These are phyloP conservation scores for Lamprologus lemairii DNA, from an alignment of 2,113 vertebrate genomes.

Conservation along the genomic window DNA sequence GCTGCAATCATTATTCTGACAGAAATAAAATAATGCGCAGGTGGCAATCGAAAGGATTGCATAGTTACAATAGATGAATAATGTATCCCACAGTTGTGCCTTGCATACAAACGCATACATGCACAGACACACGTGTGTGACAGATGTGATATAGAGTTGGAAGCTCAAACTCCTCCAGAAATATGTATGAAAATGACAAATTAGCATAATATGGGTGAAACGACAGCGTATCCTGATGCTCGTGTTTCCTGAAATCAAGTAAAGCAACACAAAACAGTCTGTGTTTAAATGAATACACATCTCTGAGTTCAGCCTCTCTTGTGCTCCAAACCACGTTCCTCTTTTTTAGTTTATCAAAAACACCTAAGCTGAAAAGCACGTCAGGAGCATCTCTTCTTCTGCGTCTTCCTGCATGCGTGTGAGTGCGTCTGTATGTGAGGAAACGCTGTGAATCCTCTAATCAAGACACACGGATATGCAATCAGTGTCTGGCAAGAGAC, in stretches of 20 bases:
- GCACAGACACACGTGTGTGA: neutral
- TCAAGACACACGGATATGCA: conserved; percentile 67
- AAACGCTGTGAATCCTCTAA: conserved; percentile 55
- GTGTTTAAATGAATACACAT: neutral
- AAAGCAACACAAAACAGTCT: neutral
- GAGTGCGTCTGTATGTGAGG: neutral
- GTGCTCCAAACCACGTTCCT: neutral
- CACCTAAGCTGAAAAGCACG: neutral
- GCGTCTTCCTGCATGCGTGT: neutral
- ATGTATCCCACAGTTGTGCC: neutral
- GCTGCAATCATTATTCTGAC: conserved; percentile 5
- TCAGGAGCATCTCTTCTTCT: neutral
- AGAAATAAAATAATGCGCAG: neutral
- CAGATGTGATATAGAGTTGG: neutral
- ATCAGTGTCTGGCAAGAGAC: conserved; percentile 60
- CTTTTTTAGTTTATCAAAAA: neutral
- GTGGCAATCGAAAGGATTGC: neutral
- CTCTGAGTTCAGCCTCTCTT: too few species aligned
- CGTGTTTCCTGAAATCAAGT: neutral
- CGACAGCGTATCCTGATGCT: neutral
- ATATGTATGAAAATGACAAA: neutral
- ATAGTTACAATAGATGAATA: neutral
- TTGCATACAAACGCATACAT: neutral
- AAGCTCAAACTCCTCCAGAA: neutral
- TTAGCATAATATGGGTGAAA: neutral